Evolutionary conservation across 2,113 vertebrate species (phyloP), one percentile per base, ranked within the genome.

Genomic region (Pachypanchax playfairii): DNA sequence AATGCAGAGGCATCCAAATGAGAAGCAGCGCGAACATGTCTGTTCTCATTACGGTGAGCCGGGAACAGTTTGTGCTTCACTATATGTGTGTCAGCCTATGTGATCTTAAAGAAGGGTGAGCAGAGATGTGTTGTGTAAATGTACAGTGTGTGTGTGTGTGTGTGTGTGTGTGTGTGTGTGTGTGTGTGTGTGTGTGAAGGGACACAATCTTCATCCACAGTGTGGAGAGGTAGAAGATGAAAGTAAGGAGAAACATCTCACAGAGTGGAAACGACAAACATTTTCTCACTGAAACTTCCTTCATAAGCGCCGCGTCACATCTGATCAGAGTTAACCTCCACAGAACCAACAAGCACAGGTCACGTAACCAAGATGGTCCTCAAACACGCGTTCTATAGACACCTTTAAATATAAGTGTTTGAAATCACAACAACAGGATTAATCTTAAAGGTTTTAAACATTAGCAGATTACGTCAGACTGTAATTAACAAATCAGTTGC

Each of bases 11-110:
- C 79, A 78, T 78, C 84, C 75, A 73, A 84, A 87, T 74, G 85
- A 83, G 79, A 83, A 74, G 75, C 82, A 83, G 79, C 55, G 77
- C 62, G 63, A 83, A 74, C 60, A 54, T 58, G 85, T 85, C 85
- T 71, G 79, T 79, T 83, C 76, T 17, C 2, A 82, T 87, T 86
- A 88, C 49, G 20, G 18, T 66, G 70, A 80, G 68, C 76, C 2
- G 49, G 54, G 64, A 79, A 77, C 66, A 57, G 74, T 70, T 58
- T 82, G 73, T 65, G 68, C 75, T 46, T 54, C 18, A 17, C 56
- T 24, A 35, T 42, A 65, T 33, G 52, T 58, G 70, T 75, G 60
- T 28, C 55, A 44, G 67, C 47, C 57, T 73, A 58, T 36, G 65
- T 42, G 59, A 46, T 51, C 28, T 53, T 62, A 38, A 75, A 70